Evolutionary conservation across 1,140 invertebrate species (phyloP).

Genomic region (Pseudoatta argentina): DNA sequence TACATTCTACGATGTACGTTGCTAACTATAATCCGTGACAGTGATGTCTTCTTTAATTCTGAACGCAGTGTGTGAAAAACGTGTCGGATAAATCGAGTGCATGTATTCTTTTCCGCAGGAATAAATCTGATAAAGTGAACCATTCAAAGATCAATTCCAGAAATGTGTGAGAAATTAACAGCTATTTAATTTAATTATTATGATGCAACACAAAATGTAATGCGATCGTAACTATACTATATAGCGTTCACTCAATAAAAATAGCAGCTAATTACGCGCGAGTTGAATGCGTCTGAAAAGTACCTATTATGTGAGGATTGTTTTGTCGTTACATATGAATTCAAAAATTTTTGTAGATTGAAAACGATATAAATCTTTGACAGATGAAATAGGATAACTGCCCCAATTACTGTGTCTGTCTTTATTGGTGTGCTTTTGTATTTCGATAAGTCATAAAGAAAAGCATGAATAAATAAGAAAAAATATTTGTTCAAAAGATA

Average conservation of each 20-base stretch:
- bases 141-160: not conserved
- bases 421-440: too few relatives aligned
- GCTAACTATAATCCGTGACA: not conserved
- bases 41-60: not conserved
- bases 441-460: too few relatives aligned
- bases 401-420: too few relatives aligned
- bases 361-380: not conserved
- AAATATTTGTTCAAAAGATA: not conserved
- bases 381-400: not conserved
- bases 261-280: not conserved
- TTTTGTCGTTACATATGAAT: not conserved
- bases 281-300: not conserved
- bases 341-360: not conserved
- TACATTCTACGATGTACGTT: not conserved
- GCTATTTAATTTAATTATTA: not conserved
- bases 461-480: too few relatives aligned
- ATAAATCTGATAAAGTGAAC: not conserved
- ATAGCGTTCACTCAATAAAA: not conserved
- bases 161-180: not conserved
- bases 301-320: not conserved
- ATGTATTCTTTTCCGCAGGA: not conserved
- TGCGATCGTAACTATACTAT: not conserved
- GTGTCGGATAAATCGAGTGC: not conserved
- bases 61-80: not conserved
- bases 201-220: not conserved